Percentiles rank a stretch among this genome's conserved stretches.
These are phyloP conservation scores for Blastomussa wellsi DNA, from an alignment of 92 coral and sea anemone genomes.

Conservation along the genomic window DNA sequence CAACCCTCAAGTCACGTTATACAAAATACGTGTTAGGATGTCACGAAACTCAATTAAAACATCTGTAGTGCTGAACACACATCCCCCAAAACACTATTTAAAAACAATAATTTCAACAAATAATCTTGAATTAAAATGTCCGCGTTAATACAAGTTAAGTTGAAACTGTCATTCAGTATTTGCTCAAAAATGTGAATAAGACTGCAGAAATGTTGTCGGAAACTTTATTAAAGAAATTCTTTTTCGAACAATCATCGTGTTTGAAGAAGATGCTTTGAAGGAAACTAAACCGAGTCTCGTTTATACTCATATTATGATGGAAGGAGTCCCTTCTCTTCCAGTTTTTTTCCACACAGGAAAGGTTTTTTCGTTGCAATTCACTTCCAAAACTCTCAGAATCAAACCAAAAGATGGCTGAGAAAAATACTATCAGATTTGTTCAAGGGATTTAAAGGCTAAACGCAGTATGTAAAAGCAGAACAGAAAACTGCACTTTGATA, in stretches of 20 bases:
- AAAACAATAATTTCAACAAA: not conserved
- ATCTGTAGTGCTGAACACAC: not conserved
- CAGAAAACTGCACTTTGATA: not conserved
- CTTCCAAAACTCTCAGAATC: not conserved
- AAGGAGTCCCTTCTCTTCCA: too few species aligned
- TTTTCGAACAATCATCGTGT: not conserved
- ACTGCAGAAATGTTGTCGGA: too few species aligned
- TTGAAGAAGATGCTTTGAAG: too few species aligned
- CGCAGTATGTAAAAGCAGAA: not conserved
- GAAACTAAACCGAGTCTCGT: not conserved
- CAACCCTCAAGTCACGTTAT: not conserved
- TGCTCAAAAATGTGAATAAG: not conserved
- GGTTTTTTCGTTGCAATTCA: too few species aligned
- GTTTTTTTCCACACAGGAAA: too few species aligned
- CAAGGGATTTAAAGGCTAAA: too few species aligned
- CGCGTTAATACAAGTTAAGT: not conserved
- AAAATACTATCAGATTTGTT: too few species aligned
- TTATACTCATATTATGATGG: too few species aligned
- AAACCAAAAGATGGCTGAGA: not conserved
- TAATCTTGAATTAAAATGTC: not conserved
- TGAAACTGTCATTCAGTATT: not conserved
- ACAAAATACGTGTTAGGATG: not conserved
- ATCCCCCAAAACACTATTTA: not conserved
- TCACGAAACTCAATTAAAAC: not conserved
- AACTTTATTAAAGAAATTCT: not conserved